Conservation (phyloP, 2,888 invertebrate genomes). For the Agrenia bidenticulata region DNA sequence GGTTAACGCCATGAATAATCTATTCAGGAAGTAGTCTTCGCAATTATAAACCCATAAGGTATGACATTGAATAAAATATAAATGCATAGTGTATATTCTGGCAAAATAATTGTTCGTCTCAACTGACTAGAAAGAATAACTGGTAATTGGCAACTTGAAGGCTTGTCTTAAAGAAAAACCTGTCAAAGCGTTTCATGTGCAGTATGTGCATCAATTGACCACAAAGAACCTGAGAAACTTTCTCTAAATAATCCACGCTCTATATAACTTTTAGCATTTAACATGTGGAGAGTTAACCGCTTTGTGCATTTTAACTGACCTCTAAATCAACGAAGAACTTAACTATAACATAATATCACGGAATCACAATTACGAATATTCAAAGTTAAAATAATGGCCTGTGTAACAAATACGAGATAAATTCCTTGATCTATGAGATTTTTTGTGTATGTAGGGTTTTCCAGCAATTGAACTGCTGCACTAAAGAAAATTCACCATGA, state of each 20-base stretch:
- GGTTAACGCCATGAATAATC: no score
- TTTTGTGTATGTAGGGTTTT: conserved; percentile 21
- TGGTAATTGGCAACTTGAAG: conserved; percentile 11
- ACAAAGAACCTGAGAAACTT: conserved; percentile 2
- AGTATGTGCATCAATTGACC: neutral
- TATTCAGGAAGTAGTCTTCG: no score
- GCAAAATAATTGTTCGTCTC: neutral
- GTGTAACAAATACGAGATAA: neutral
- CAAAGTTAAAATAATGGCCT: neutral
- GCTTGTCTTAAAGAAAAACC: neutral
- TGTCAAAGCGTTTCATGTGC: conserved; percentile 4
- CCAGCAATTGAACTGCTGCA: conserved; percentile 53
- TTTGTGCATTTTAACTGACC: neutral
- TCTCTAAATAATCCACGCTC: neutral
- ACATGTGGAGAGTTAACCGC: neutral
- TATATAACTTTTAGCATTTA: neutral
- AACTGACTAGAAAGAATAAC: conserved; percentile 4
- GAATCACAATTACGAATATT: conserved; percentile 9
- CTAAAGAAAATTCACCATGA: conserved; percentile 51
- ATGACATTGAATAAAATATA: neutral
- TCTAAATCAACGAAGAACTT: neutral
- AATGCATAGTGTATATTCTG: neutral
- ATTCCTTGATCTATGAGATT: neutral
- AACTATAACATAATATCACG: conserved; percentile 9
- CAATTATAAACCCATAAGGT: neutral